Evolutionary conservation across 2,797 vertebrate genomes (phyloP).

Genomic region (Syngnathus rostellatus): DNA sequence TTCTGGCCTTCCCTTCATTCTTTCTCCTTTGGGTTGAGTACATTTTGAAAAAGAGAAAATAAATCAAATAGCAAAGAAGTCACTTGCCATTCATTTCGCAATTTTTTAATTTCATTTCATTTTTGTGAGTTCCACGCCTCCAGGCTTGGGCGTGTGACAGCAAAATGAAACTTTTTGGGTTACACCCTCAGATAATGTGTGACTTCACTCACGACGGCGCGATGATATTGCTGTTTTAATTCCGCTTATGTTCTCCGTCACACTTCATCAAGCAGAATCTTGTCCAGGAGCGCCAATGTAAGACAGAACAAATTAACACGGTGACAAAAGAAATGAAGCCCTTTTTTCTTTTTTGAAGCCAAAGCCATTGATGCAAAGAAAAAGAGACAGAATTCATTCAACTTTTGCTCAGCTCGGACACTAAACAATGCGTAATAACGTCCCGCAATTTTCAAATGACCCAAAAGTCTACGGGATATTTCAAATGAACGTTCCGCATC

Average conservation of each 20-base stretch:
- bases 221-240: background rate
- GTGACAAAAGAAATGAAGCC: slow-evolving; percentile 2
- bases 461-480: background rate
- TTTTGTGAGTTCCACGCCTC: background rate
- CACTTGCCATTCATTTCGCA: no score
- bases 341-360: background rate
- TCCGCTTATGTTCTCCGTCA: background rate
- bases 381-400: background rate
- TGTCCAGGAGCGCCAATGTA: slow-evolving; percentile 2
- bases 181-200: background rate
- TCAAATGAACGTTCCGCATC: slow-evolving; percentile 1
- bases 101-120: no score
- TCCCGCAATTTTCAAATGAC: background rate
- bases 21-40: background rate
- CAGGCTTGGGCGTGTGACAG: background rate
- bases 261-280: background rate
- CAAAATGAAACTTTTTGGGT: background rate
- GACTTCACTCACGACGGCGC: background rate
- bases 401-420: background rate
- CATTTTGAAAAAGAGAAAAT: background rate
- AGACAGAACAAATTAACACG: slow-evolving; percentile 6
- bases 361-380: background rate
- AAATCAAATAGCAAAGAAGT: no score
- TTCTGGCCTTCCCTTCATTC: background rate
- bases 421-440: background rate